Percentiles rank a stretch among this genome's conserved stretches.
Evolutionary conservation across 2,113 vertebrate genomes (phyloP).

Genomic region (Epinephelus lanceolatus): DNA sequence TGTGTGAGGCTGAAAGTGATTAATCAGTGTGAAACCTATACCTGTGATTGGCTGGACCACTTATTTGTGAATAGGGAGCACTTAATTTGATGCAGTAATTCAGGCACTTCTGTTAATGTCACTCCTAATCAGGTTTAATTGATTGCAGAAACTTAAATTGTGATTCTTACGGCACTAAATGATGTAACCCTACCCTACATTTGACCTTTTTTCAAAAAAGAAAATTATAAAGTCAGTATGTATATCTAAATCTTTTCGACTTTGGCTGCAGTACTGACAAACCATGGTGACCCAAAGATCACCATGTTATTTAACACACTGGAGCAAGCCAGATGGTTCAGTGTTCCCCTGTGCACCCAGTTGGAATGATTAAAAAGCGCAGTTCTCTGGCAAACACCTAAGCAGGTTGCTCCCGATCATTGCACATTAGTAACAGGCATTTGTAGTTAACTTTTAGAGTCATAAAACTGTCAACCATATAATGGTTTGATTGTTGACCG

Average conservation of each 20-base stretch:
- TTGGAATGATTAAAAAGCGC: slow-evolving; percentile 58
- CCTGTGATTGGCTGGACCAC: slow-evolving; percentile 9
- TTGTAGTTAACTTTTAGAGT: slow-evolving; percentile 63
- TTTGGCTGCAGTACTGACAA: slow-evolving; percentile 19
- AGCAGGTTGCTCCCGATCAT: slow-evolving; percentile 56
- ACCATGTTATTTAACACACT: slow-evolving; percentile 40
- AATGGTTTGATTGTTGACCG: slow-evolving; percentile 59
- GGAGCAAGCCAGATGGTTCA: slow-evolving; percentile 63
- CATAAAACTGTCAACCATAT: slow-evolving; percentile 59
- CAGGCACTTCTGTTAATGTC: not conserved
- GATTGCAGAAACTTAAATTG: not conserved
- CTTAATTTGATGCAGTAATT: slow-evolving; percentile 31
- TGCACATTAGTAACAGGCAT: slow-evolving; percentile 55
- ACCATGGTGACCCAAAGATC: slow-evolving; percentile 52
- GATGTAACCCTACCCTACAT: not conserved
- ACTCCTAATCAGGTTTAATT: slow-evolving; percentile 28
- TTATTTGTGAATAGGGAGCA: not conserved
- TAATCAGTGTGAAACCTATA: not conserved
- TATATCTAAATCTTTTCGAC: slow-evolving; percentile 13
- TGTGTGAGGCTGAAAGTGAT: slow-evolving; percentile 2
- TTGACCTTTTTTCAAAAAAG: not conserved
- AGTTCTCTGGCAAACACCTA: slow-evolving; percentile 48
- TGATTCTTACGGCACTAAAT: slow-evolving; percentile 5
- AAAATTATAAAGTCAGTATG: not conserved
- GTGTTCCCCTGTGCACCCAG: slow-evolving; percentile 56